Evolutionary conservation across 2,113 vertebrate genomes (phyloP).

Genomic region (Hystrix brachyura): DNA sequence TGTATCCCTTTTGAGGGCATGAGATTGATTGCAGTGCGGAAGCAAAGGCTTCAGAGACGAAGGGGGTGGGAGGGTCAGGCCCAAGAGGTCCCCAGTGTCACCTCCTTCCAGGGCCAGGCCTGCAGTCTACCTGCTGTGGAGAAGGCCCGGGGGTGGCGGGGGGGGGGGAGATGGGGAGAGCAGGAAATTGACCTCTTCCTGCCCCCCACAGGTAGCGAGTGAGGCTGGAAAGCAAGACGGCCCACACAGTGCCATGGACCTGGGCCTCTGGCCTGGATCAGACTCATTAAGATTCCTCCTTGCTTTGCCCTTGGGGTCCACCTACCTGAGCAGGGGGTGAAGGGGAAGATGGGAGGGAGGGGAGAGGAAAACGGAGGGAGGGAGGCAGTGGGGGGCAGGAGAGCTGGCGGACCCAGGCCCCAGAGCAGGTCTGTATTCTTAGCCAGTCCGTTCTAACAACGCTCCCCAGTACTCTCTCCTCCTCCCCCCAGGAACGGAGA

Average conservation of each 20-base stretch:
- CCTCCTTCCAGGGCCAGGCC: neutral
- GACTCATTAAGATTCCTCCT: constrained; percentile 17
- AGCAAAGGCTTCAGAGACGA: neutral
- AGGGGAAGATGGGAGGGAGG: neutral
- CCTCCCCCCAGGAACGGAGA: neutral
- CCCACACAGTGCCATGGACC: accelerated
- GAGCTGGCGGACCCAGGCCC: neutral
- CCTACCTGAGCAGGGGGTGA: neutral
- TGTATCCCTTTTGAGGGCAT: neutral
- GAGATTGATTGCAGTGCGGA: neutral
- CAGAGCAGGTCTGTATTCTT: neutral
- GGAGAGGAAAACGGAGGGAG: no score
- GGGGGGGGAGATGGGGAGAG: neutral
- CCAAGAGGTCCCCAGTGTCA: neutral
- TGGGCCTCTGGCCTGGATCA: neutral
- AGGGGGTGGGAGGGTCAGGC: neutral
- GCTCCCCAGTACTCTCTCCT: neutral
- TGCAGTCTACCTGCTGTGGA: neutral
- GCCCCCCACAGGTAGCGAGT: neutral
- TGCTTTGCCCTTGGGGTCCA: neutral
- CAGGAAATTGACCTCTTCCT: neutral
- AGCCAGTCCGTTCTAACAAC: neutral
- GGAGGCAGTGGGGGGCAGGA: no score
- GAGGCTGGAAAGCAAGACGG: neutral
- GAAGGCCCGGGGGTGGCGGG: neutral